Conservation (phyloP, 2,797 vertebrate genomes). For the Enteromius argenteus region DNA sequence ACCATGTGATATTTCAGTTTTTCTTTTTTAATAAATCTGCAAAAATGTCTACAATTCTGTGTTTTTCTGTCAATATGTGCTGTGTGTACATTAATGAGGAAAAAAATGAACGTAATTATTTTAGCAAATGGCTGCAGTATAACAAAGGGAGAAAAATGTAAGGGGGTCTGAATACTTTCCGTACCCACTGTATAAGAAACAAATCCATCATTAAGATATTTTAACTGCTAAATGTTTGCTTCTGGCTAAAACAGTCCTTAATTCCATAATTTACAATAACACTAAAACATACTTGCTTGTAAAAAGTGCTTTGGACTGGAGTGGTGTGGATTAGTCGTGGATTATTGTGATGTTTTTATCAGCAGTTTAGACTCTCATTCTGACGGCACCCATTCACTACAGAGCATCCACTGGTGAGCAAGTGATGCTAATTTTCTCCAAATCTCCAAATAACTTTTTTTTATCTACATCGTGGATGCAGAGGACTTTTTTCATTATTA, state of each 20-base stretch:
- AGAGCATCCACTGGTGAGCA: background rate
- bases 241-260: background rate
- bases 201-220: background rate
- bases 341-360: background rate
- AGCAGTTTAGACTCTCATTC: background rate
- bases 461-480: background rate
- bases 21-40: too few species aligned
- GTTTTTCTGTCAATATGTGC: too few species aligned
- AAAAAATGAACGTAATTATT: too few species aligned
- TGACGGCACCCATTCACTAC: background rate
- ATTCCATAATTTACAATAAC: background rate
- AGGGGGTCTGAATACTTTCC: too few species aligned
- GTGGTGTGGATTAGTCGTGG: background rate
- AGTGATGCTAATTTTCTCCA: background rate
- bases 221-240: background rate
- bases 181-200: background rate
- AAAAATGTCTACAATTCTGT: too few species aligned
- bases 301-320: background rate
- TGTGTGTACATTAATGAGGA: too few species aligned
- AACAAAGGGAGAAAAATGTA: too few species aligned
- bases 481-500: background rate
- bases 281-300: background rate
- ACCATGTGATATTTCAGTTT: too few species aligned
- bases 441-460: background rate
- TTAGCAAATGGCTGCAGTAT: too few species aligned